A percentile compares a stretch with the other conserved stretches of the same genome.
Evolutionary conservation across 2,888 invertebrate species (phyloP).

Genomic region (Patella ulyssiponensis): DNA sequence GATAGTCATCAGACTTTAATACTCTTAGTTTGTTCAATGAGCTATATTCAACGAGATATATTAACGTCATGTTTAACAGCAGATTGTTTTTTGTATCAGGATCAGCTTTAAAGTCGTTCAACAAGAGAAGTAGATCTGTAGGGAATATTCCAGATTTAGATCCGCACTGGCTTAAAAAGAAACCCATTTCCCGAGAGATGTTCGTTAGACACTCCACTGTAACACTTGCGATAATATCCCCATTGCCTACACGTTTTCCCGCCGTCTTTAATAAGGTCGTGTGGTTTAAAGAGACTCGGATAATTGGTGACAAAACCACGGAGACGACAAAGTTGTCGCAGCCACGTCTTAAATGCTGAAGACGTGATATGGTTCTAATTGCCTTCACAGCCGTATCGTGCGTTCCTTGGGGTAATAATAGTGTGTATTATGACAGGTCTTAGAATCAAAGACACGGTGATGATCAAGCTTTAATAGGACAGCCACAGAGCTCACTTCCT

Average conservation of each 20-base stretch:
- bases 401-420: background rate
- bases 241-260: background rate
- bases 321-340: background rate
- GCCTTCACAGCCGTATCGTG: constrained; percentile 3
- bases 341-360: background rate
- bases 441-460: constrained; percentile 5
- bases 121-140: too few relatives aligned
- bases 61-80: too few relatives aligned
- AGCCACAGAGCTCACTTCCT: constrained; percentile 9
- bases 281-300: constrained; percentile 1
- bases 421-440: constrained; percentile 10
- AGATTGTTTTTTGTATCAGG: too few relatives aligned
- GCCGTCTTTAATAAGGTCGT: constrained; percentile 9
- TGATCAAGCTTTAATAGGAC: constrained; percentile 9
- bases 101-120: too few relatives aligned
- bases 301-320: constrained; percentile 9
- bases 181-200: too few relatives aligned
- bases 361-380: constrained; percentile 10
- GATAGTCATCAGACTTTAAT: too few relatives aligned
- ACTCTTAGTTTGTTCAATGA: too few relatives aligned
- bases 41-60: too few relatives aligned
- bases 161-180: too few relatives aligned
- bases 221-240: too few relatives aligned
- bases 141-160: too few relatives aligned
- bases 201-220: too few relatives aligned